These are phyloP conservation scores for Yponomeuta evonymella DNA, from an alignment of 2,888 invertebrate genomes.

Conservation along the genomic window DNA sequence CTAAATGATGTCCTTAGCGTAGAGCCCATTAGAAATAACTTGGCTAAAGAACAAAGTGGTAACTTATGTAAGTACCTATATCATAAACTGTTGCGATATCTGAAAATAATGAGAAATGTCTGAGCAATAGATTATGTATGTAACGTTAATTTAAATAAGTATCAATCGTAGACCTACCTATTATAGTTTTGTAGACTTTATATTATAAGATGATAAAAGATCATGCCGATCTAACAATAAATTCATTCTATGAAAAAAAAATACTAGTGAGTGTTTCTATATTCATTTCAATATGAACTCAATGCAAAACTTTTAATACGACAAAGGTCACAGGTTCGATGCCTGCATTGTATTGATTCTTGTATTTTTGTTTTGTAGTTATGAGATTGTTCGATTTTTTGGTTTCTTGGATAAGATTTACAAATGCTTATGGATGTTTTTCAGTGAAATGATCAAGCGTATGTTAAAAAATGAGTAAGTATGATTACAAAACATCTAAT, in stretches of 20 bases:
- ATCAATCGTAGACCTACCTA: neutral
- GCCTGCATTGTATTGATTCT: neutral
- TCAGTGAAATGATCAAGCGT: constrained; percentile 31
- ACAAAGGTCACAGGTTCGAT: constrained; percentile 2
- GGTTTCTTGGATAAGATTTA: neutral
- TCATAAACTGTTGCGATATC: neutral
- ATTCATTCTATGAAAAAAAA: neutral
- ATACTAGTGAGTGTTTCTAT: neutral
- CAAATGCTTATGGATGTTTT: constrained; percentile 39
- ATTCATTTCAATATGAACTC: neutral
- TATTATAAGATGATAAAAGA: constrained; percentile 3
- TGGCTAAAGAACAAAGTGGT: no score
- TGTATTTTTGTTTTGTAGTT: neutral
- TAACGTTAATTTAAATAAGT: constrained; percentile 9
- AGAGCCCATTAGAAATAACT: no score
- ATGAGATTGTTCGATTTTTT: neutral
- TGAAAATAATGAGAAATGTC: neutral
- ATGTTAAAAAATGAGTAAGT: constrained; percentile 30
- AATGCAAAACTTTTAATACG: neutral
- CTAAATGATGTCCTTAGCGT: no score
- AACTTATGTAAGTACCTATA: neutral
- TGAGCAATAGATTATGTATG: constrained; percentile 10
- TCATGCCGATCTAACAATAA: constrained; percentile 5
- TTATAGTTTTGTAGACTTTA: constrained; percentile 10
- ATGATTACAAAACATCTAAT: constrained; percentile 14